A percentile compares a stretch with the other conserved stretches of the same genome.
Evolutionary conservation across 2,888 invertebrate genomes (phyloP).

Genomic region (Germaria angustata): DNA sequence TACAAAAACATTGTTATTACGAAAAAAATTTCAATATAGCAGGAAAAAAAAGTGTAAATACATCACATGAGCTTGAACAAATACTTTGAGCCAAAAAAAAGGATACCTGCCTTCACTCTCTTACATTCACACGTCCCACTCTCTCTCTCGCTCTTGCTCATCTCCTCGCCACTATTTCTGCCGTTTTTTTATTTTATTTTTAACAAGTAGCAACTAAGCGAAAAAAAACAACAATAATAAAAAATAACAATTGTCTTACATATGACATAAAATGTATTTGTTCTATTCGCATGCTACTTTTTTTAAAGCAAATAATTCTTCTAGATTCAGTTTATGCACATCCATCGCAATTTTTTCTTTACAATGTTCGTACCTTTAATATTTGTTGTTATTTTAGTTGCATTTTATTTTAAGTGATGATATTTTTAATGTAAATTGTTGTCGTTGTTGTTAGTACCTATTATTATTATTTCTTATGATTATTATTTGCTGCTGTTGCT

Average conservation of each 20-base stretch:
- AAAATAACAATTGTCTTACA: conserved; percentile 53
- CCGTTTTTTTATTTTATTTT: conserved; percentile 3
- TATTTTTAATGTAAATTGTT: conserved; percentile 55
- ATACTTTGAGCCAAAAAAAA: conserved; percentile 31
- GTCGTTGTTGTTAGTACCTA: neutral
- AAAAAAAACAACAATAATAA: conserved; percentile 10
- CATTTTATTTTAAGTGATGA: conserved; percentile 52
- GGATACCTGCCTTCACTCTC: conserved; percentile 24
- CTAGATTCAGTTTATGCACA: conserved; percentile 45
- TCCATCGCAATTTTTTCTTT: conserved; percentile 14
- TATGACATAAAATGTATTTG: conserved; percentile 48
- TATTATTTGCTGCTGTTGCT: conserved; percentile 28
- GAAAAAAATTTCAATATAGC: conserved; percentile 48
- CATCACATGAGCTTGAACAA: conserved; percentile 39
- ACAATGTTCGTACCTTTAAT: conserved; percentile 6
- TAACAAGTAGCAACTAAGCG: conserved; percentile 49
- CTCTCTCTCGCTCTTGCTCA: neutral
- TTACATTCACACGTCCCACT: neutral
- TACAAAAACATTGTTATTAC: conserved; percentile 67
- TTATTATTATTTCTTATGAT: conserved; percentile 39
- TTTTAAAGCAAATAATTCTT: conserved; percentile 37
- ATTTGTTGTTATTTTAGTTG: conserved; percentile 1
- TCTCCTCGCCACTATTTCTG: neutral
- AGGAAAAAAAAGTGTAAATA: conserved; percentile 28
- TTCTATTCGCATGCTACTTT: conserved; percentile 24